Percentiles rank a stretch among this genome's conserved stretches.
phyloP scores from a whole-genome alignment of 2,113 vertebrate genomes.

The Hoplias malabaricus region DNA sequence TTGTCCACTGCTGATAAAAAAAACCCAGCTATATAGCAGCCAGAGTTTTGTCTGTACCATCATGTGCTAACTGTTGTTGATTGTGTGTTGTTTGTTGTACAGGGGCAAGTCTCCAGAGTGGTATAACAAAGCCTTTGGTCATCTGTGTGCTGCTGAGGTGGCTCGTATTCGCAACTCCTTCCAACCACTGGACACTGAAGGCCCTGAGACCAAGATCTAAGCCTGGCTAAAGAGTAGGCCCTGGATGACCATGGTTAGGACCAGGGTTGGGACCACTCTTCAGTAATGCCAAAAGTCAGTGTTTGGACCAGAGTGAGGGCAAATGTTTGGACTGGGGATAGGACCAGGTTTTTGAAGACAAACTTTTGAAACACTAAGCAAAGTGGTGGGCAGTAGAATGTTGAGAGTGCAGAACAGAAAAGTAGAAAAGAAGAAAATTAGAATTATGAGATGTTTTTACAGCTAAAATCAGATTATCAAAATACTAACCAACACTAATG shows the following conservation, averaged over 20 bases:
- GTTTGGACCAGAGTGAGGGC: neutral
- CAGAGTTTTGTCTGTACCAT: too few species aligned
- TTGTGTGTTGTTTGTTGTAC: conserved; percentile 36
- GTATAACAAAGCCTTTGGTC: conserved; percentile 95
- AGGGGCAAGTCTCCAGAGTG: conserved; percentile 95
- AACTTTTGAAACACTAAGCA: neutral
- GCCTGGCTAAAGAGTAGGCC: conserved; percentile 22
- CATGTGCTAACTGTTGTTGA: neutral
- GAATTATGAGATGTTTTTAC: neutral
- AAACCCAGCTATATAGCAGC: too few species aligned
- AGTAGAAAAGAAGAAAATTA: neutral
- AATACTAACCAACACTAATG: neutral
- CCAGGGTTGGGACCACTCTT: conserved; percentile 14
- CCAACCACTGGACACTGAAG: conserved; percentile 78
- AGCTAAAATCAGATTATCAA: neutral
- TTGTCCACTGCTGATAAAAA: too few species aligned
- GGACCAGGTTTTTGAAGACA: neutral
- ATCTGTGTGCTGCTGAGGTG: conserved; percentile 87
- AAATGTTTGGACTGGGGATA: neutral
- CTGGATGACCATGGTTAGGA: neutral
- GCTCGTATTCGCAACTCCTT: conserved; percentile 91
- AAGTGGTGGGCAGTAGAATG: neutral
- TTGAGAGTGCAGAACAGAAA: neutral
- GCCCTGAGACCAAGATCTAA: conserved; percentile 90
- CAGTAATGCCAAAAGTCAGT: too few species aligned